These are phyloP conservation scores for Cosmia pyralina DNA, from an alignment of 2,888 invertebrate species.

Conservation along the genomic window DNA sequence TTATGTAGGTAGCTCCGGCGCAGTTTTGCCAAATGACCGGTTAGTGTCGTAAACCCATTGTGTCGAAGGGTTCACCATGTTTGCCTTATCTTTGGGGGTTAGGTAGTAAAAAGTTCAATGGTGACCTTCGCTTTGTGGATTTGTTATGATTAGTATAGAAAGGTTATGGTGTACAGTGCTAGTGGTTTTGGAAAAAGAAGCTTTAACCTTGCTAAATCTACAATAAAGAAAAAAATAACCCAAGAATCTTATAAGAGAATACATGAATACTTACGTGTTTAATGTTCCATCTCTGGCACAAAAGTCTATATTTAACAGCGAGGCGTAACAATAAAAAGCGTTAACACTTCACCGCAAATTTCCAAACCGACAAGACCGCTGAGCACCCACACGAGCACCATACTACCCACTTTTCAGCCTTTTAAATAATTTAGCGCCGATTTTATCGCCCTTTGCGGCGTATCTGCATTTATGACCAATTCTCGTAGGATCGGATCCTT, in stretches of 20 bases:
- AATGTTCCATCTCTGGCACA: constrained; percentile 19
- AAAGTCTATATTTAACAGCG: constrained; percentile 40
- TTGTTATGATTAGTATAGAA: constrained; percentile 25
- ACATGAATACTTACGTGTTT: not conserved
- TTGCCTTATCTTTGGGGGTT: constrained; percentile 41
- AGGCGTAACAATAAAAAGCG: constrained; percentile 49
- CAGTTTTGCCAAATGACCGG: constrained; percentile 48
- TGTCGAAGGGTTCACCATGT: constrained; percentile 29
- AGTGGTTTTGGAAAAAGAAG: not conserved
- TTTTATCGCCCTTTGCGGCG: constrained; percentile 65
- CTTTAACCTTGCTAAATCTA: not conserved
- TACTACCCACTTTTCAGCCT: constrained; percentile 63
- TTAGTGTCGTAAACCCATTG: constrained; percentile 50
- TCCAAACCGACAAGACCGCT: constrained; percentile 43
- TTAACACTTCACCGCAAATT: constrained; percentile 38
- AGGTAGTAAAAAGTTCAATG: constrained; percentile 48
- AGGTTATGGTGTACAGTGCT: constrained; percentile 9
- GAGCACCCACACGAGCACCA: constrained; percentile 44
- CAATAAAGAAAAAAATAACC: not conserved
- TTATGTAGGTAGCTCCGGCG: constrained; percentile 44
- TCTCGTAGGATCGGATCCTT: constrained; percentile 42
- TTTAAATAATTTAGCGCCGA: constrained; percentile 73
- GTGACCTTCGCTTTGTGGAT: constrained; percentile 38
- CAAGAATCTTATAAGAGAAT: not conserved
- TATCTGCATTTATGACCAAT: constrained; percentile 65